These are phyloP conservation scores for Lydus trimaculatus DNA, from an alignment of 2,888 invertebrate species.

Conservation along the genomic window DNA sequence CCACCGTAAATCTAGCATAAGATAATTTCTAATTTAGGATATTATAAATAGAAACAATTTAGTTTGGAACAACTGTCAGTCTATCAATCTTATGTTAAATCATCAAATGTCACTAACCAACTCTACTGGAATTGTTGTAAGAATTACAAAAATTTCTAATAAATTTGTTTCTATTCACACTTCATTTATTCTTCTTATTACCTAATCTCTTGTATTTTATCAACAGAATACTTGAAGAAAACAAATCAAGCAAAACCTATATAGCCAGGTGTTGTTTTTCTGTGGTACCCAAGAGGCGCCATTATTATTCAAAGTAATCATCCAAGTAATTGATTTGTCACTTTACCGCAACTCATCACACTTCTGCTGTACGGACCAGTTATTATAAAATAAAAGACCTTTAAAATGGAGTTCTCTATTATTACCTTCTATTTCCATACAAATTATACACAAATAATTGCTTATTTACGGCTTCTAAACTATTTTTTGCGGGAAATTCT, in stretches of 20 bases:
- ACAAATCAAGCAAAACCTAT: background rate
- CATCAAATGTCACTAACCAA: background rate
- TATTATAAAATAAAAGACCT: background rate
- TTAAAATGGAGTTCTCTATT: background rate
- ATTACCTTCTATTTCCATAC: background rate
- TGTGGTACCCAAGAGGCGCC: background rate
- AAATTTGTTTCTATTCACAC: too few relatives aligned
- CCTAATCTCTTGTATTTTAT: too few relatives aligned
- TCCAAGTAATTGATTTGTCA: slow-evolving; percentile 1
- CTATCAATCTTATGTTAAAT: background rate
- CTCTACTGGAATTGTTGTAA: too few relatives aligned
- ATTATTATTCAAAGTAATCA: background rate
- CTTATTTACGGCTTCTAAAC: too few relatives aligned
- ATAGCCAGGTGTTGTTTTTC: background rate
- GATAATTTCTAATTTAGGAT: background rate
- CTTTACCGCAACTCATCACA: background rate
- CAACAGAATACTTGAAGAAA: background rate
- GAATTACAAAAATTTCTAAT: too few relatives aligned
- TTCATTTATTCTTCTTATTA: too few relatives aligned
- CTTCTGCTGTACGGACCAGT: background rate
- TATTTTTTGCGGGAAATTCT: too few relatives aligned
- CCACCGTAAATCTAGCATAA: background rate
- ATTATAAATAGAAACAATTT: background rate
- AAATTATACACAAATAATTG: too few relatives aligned
- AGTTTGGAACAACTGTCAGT: background rate